Base-by-base conservation (phyloP, 2,888 invertebrate species). In the Sabellastarte sp. region DNA sequence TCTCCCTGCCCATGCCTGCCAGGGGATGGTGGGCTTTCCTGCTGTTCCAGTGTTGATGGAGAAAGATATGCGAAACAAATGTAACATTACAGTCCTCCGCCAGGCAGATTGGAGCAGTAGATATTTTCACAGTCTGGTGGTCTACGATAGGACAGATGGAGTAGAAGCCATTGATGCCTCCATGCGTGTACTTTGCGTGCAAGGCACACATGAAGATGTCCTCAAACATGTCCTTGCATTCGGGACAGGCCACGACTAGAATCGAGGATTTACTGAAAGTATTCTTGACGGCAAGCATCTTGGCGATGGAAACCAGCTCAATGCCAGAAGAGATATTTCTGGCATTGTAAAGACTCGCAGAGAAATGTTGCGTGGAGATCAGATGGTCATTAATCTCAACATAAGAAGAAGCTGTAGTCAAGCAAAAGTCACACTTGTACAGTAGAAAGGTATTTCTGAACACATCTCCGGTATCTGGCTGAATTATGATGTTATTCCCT, bases 131-230 rank as follows among this genome's bases (percentile, higher is more conserved):
- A 4, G 56, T 64, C 51, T 60, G 50, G 1, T 59, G 59, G 4
- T 60, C 32, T n/a, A 60, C 60, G 32, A 64, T 51, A 0, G 64
- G 64, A 32, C 59, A 59, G 4, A 64, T 53, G 24, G 60, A 24
- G 29, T 64, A 64, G n/a, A 33, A 60, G 4, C 60, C 60, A n/a
- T 55, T 55, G 26, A n/a, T 32, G 26, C 57, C 33, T 26, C 57
- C 64, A 29, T 64, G 64, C 4, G 50, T 50, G 57, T 60, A 64
- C 52, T 60, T 60, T 29, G 56, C 51, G 52, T 64, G 64, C 32
- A 64, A 20, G 50, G 57, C 60, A 32, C 64, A 64, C 64, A 64
- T 64, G 52, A 64, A 64, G 32, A 64, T 64, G 30, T 64, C 64
- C 52, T 64, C 60, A 33, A 64, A 64, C 3, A 64, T 30, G 26